phyloP scores from a whole-genome alignment of 2,113 vertebrate genomes.

The Stigmatopora argus region DNA sequence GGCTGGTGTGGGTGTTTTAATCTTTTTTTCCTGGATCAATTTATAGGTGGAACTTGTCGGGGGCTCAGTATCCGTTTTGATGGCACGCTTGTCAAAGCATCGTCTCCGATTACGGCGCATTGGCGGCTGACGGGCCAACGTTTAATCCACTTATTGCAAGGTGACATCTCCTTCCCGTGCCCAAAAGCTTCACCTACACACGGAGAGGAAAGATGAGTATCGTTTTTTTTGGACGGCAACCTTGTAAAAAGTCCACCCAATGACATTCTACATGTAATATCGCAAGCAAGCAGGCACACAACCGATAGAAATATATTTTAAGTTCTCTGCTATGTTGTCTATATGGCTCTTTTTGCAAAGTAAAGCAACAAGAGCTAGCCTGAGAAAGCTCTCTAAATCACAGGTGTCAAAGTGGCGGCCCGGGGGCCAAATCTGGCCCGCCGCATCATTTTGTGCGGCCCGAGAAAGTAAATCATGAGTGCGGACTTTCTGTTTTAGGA shows the following conservation, averaged over 20 bases:
- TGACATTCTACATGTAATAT: not conserved
- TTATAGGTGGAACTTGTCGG: not conserved
- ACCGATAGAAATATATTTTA: not conserved
- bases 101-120: not conserved
- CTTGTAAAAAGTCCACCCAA: not conserved
- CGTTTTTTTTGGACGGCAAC: not conserved
- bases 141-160: slow-evolving; percentile 5
- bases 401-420: no score
- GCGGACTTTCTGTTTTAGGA: no score
- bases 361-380: no score
- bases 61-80: not conserved
- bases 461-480: no score
- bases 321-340: not conserved
- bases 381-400: no score
- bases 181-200: not conserved
- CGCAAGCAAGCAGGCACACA: not conserved
- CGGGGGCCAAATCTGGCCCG: no score
- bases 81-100: not conserved
- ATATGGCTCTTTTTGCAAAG: no score
- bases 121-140: slow-evolving; percentile 2
- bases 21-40: not conserved
- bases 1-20: not conserved
- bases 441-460: no score
- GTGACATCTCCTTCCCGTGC: not conserved
- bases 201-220: not conserved